Conservation (phyloP, 2,888 invertebrate genomes). For the Oxytorus armatus region DNA sequence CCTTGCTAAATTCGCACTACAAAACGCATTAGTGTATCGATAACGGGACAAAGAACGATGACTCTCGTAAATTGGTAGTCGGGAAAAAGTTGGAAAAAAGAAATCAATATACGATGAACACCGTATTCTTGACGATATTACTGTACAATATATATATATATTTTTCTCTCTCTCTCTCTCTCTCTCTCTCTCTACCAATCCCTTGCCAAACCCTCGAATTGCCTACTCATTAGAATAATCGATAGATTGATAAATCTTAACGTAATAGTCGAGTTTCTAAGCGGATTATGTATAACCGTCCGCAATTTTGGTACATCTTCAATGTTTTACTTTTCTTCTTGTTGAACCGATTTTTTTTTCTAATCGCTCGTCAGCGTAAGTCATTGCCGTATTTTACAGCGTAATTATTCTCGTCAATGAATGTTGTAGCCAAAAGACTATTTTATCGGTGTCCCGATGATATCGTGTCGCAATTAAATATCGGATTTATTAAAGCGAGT, state of each 20-base stretch:
- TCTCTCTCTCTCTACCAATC: no score
- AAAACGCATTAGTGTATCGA: conserved; percentile 3
- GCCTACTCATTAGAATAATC: conserved; percentile 54
- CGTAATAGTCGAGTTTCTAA: conserved; percentile 26
- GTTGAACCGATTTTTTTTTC: no score
- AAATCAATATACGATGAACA: no score
- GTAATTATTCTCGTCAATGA: no score
- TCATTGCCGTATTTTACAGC: no score
- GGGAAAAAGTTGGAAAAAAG: background rate
- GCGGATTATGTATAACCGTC: conserved; percentile 50
- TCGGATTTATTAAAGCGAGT: conserved; percentile 35
- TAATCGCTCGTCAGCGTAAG: background rate
- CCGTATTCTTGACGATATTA: no score
- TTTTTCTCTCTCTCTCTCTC: no score
- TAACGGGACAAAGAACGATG: background rate
- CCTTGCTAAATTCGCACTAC: conserved; percentile 28
- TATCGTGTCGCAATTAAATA: conserved; percentile 40
- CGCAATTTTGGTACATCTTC: conserved; percentile 16
- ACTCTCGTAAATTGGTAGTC: conserved; percentile 17
- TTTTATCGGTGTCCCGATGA: no score
- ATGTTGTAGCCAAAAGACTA: no score
- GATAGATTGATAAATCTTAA: conserved; percentile 36
- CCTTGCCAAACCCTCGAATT: conserved; percentile 2
- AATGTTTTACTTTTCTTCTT: background rate
- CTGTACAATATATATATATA: conserved; percentile 1